Percentiles rank a stretch among this genome's conserved stretches.
Evolutionary conservation across 2,113 vertebrate genomes (phyloP).

Genomic region (Dasyornis broadbenti): DNA sequence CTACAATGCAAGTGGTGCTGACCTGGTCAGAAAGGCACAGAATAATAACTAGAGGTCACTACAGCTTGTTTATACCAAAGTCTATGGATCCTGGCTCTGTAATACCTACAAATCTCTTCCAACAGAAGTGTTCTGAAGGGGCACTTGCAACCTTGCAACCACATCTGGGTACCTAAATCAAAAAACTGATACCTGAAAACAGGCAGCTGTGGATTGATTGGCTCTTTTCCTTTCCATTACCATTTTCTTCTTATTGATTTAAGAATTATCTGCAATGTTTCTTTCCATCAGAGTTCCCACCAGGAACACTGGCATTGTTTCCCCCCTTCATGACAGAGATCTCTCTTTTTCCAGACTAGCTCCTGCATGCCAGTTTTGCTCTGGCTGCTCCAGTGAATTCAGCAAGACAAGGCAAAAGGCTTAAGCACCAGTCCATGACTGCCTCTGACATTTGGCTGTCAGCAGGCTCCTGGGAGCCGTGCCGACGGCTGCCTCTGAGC

Average conservation of each 20-base stretch:
- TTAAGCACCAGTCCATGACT: neutral
- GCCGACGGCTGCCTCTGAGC: neutral
- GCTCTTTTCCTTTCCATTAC: neutral
- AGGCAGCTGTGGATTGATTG: neutral
- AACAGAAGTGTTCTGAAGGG: neutral
- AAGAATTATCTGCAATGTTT: neutral
- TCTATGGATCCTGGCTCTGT: neutral
- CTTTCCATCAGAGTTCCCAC: rapidly evolving
- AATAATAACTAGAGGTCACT: neutral
- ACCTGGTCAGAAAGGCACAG: neutral
- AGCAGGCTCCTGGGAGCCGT: neutral
- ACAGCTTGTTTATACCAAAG: neutral
- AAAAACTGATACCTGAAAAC: neutral
- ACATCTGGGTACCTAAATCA: neutral
- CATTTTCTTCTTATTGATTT: neutral
- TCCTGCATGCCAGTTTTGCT: neutral
- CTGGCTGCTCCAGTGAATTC: neutral
- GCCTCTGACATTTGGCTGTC: neutral
- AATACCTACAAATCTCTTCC: neutral
- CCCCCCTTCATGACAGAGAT: neutral
- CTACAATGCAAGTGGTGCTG: neutral
- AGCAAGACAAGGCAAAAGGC: neutral
- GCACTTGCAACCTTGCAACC: neutral
- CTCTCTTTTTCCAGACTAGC: neutral
- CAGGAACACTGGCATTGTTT: neutral